These are phyloP conservation scores for Halcyon chelicuti DNA, from an alignment of 2,797 vertebrate species.

Conservation along the genomic window DNA sequence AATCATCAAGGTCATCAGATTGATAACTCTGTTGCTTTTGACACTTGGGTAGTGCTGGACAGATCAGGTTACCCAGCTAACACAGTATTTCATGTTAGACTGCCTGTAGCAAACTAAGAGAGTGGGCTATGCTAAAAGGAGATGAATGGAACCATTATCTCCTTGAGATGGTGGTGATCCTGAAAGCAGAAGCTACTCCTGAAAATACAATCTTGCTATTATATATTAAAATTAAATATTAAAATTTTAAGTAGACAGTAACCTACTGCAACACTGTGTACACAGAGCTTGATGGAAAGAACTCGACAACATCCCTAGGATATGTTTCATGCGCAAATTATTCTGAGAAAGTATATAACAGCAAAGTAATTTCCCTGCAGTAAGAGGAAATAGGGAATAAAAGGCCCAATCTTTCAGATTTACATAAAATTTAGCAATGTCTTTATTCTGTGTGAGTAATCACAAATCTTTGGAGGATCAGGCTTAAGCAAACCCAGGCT, in stretches of 20 bases:
- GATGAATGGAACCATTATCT: background rate
- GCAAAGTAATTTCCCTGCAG: background rate
- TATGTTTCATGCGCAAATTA: background rate
- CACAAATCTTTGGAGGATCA: background rate
- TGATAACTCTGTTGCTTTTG: rapidly evolving
- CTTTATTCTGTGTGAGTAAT: background rate
- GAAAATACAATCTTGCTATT: background rate
- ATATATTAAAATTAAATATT: background rate
- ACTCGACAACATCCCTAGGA: background rate
- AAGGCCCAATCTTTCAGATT: background rate
- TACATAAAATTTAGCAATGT: background rate
- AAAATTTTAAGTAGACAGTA: background rate
- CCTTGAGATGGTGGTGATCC: background rate
- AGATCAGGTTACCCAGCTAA: background rate
- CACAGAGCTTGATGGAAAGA: background rate
- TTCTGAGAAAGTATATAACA: background rate
- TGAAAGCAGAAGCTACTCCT: background rate
- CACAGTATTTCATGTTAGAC: background rate
- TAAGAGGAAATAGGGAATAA: background rate
- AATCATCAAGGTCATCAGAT: background rate
- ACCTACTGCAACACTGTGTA: background rate
- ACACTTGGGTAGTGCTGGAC: background rate
- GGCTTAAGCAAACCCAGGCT: background rate
- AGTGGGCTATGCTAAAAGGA: background rate
- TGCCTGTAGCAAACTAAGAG: background rate